These are phyloP conservation scores for Lepilemur ruficaudatus DNA, from an alignment of 2,797 vertebrate species.

Conservation along the genomic window DNA sequence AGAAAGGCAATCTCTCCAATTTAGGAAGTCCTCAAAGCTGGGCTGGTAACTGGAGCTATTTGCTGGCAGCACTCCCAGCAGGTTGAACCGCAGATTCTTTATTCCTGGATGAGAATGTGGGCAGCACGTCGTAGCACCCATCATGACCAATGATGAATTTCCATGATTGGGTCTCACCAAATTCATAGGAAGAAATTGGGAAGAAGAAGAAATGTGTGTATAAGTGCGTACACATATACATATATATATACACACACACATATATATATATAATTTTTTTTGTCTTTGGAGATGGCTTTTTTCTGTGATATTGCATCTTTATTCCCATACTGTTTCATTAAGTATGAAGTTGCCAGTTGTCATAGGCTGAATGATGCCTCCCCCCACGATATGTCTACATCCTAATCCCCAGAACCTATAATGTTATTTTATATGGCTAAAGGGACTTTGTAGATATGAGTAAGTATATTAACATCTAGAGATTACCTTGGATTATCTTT, in stretches of 20 bases:
- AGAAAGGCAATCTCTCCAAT: background rate
- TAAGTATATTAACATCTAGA: background rate
- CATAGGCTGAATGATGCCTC: background rate
- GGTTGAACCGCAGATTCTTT: background rate
- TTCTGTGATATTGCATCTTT: background rate
- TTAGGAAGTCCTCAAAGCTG: background rate
- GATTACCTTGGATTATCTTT: background rate
- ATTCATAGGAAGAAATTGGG: background rate
- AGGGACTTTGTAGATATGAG: background rate
- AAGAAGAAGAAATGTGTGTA: background rate
- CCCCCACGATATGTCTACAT: background rate
- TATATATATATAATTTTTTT: too few species aligned
- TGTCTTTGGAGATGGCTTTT: background rate
- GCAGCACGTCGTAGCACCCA: background rate
- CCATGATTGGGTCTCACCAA: background rate
- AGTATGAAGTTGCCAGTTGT: background rate
- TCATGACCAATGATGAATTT: background rate
- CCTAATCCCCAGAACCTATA: background rate
- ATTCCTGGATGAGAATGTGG: background rate
- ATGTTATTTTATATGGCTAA: background rate
- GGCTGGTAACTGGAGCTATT: background rate
- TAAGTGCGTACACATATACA: background rate
- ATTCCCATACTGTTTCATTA: background rate
- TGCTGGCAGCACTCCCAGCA: background rate
- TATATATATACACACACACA: too few species aligned